Conservation (phyloP, 2,797 vertebrate genomes). For the Vespertilio murinus region DNA sequence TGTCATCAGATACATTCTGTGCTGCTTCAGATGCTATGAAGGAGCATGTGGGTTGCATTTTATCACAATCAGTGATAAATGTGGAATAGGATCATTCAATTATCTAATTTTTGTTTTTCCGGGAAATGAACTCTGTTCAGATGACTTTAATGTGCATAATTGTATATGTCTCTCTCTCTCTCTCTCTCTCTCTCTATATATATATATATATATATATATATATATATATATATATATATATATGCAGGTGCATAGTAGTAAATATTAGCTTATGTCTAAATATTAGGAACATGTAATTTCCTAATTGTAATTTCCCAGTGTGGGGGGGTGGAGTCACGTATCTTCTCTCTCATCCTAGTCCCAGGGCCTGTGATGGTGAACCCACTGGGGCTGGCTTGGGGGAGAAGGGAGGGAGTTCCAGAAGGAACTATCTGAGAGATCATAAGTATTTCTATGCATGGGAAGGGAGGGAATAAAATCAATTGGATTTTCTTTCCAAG, state of each 20-base stretch:
- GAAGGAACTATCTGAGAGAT: constrained; percentile 88
- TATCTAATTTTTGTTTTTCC: background rate
- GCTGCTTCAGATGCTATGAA: background rate
- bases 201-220: background rate
- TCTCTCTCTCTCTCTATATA: no score
- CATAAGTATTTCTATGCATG: no score
- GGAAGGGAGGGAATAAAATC: background rate
- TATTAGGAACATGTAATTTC: background rate
- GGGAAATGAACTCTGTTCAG: background rate
- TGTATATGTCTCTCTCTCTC: no score
- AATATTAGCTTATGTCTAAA: background rate
- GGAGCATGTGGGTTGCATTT: background rate
- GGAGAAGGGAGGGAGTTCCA: constrained; percentile 87
- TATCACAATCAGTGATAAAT: background rate
- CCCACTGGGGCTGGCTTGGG: constrained; percentile 87
- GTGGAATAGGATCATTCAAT: background rate
- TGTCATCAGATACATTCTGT: background rate
- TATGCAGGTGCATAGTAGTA: background rate
- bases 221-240: background rate
- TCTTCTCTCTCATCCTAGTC: constrained; percentile 84
- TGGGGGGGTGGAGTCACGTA: constrained; percentile 81
- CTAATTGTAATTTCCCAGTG: no score
- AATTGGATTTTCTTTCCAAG: background rate
- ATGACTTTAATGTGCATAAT: background rate
- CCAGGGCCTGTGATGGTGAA: constrained; percentile 92